Evolutionary conservation across 1,140 invertebrate genomes (phyloP).

Genomic region (Danaus plexippus): DNA sequence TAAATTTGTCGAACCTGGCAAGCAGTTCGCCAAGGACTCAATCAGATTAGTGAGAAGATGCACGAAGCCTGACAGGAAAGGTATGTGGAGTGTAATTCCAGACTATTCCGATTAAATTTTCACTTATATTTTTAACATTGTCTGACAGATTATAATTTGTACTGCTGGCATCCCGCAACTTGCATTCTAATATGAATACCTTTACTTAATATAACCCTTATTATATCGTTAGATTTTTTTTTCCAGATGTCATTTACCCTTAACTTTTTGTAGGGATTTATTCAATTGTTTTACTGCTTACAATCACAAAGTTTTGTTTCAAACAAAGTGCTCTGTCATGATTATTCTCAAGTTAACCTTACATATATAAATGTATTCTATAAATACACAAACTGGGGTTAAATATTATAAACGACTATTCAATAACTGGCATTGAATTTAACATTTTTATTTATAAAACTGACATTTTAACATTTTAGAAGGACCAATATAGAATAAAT

Average conservation of each 20-base stretch:
- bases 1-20: conserved; percentile 93
- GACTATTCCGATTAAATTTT: conserved; percentile 4
- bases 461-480: too few species aligned
- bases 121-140: not conserved
- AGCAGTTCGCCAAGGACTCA: conserved; percentile 98
- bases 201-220: not conserved
- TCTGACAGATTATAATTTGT: conserved; percentile 1
- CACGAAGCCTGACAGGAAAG: conserved; percentile 99
- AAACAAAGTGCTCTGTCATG: too few species aligned
- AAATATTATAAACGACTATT: too few species aligned
- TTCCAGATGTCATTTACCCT: not conserved
- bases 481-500: too few species aligned
- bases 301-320: too few species aligned
- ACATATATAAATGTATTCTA: too few species aligned
- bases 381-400: too few species aligned
- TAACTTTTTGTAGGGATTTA: conserved; percentile 1
- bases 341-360: too few species aligned
- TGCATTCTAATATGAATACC: conserved; percentile 5
- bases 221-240: too few species aligned
- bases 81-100: conserved; percentile 68
- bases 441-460: too few species aligned
- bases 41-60: conserved; percentile 97
- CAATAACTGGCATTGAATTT: too few species aligned
- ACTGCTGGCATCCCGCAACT: conserved; percentile 10
- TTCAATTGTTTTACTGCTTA: conserved; percentile 44